phyloP scores from a whole-genome alignment of 2,888 invertebrate genomes.

The Lasioglossum pauxillum region DNA sequence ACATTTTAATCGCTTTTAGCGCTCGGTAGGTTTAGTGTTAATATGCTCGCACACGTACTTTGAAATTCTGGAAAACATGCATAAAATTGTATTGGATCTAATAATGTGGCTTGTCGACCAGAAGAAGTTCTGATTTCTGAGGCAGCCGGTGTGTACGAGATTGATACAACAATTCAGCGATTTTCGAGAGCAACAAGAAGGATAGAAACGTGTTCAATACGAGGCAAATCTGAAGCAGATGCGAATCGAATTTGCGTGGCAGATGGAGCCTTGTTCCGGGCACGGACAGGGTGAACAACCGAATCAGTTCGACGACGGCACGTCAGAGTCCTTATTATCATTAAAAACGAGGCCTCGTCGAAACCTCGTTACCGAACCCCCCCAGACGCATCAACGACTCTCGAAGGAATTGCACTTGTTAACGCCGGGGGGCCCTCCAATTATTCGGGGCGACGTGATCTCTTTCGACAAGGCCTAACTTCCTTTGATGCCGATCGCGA shows the following conservation, averaged over 20 bases:
- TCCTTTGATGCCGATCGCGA: neutral
- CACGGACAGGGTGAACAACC: neutral
- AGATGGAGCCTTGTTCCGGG: neutral
- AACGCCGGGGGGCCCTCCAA: conserved; percentile 18
- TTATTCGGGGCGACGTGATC: conserved; percentile 13
- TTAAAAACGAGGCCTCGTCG: conserved; percentile 10
- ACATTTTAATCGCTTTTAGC: no score
- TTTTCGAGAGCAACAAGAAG: neutral
- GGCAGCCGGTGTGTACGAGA: no score
- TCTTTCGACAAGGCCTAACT: conserved; percentile 1
- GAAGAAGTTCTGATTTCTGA: no score
- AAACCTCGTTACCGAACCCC: conserved; percentile 5
- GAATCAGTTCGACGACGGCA: neutral
- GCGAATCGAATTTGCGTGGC: neutral
- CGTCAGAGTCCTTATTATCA: neutral
- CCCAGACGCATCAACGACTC: conserved; percentile 17
- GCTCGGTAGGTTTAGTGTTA: no score
- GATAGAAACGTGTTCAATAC: neutral
- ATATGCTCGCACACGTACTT: no score
- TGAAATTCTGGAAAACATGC: no score
- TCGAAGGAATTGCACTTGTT: conserved; percentile 27
- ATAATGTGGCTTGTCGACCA: no score
- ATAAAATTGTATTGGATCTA: no score
- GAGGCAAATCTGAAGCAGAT: neutral
- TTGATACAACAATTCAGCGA: neutral